phyloP scores from a whole-genome alignment of 2,113 vertebrate species.

The Bostrychus sinensis region DNA sequence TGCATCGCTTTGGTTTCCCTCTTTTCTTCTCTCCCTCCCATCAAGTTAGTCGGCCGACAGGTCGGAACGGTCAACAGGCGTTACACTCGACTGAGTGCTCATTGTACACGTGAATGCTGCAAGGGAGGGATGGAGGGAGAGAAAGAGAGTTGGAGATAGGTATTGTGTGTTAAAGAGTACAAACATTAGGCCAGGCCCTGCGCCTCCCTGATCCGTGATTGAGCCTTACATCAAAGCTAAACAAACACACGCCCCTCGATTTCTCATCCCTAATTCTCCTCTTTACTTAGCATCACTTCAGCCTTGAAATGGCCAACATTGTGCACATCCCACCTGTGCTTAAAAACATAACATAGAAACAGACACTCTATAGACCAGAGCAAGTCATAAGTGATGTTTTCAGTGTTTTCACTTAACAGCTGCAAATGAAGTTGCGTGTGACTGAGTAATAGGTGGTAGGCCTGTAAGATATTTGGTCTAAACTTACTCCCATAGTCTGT shows the following conservation, averaged over 20 bases:
- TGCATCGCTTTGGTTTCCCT: conserved; percentile 32
- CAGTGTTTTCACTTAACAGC: conserved; percentile 74
- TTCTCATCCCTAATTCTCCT: conserved; percentile 55
- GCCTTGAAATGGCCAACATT: conserved; percentile 15
- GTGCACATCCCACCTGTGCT: not conserved
- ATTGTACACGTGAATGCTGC: conserved; percentile 83
- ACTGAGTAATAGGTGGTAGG: conserved; percentile 75
- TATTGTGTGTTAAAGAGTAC: conserved; percentile 74
- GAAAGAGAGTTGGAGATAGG: conserved; percentile 65
- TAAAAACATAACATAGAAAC: conserved; percentile 16
- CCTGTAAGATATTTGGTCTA: conserved; percentile 69
- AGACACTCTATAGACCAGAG: conserved; percentile 49
- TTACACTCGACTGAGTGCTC: conserved; percentile 83
- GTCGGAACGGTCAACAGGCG: conserved; percentile 88
- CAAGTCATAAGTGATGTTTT: conserved; percentile 51
- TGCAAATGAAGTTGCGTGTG: conserved; percentile 70
- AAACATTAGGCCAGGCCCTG: conserved; percentile 78
- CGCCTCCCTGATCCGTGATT: conserved; percentile 63
- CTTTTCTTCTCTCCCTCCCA: conserved; percentile 68
- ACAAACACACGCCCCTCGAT: conserved; percentile 77
- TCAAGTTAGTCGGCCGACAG: conserved; percentile 67
- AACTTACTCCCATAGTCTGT: conserved; percentile 45
- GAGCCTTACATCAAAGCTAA: conserved; percentile 89
- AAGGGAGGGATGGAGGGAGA: conserved; percentile 57
- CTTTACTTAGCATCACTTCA: conserved; percentile 42